Base-by-base conservation (phyloP, 2,888 invertebrate species). In the Oscheius myriophilus region DNA sequence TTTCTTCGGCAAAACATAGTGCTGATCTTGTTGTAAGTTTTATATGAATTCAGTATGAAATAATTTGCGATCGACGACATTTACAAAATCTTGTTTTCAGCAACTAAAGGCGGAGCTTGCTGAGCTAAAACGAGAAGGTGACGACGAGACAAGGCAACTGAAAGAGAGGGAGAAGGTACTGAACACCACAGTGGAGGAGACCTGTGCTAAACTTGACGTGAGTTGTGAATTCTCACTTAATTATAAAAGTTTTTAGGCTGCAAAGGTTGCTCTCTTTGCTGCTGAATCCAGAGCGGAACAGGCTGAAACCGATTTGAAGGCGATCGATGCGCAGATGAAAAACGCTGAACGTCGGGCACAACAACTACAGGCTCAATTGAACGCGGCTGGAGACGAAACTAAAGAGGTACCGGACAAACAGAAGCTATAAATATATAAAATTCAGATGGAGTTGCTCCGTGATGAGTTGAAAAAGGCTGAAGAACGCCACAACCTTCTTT, bases 191-290 rank as follows among this genome's bases (percentile, higher is more conserved):
- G 58, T 78, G 39, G 58, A 53, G 9, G 73, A 75, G 33, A 75
- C 73, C 42, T 73, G 72, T 64, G 67, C 58, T 7, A 78, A 73
- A 43, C 69, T 78, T 26, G 75, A 78, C 69, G 75, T 76, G 26
- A 65, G 68, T 57, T 51, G 41, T 12, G 21, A 18, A 12, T 7
- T 42, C 23, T 45, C n/a, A 23, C n/a, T 23, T 21, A 52, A 11
- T 57, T 25, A 39, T 49, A 11, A 21, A 9, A 43, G 42, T 64
- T 65, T 61, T 45, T 43, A 46, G 55, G 61, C 63, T 16, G 52
- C 63, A 11, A 63, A 63, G 41, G 67, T 73, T 2, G 71, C 70
- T 25, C 66, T 78, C n/a, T 66, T 75, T 14, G 68, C 75, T n/a
- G 67, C 73, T 2, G 70, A 75, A 58, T 78, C 78, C 4, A 39